A percentile compares a stretch with the other conserved stretches of the same genome.
phyloP scores from a whole-genome alignment of 2,113 vertebrate genomes.

The Tympanuchus pallidicinctus region DNA sequence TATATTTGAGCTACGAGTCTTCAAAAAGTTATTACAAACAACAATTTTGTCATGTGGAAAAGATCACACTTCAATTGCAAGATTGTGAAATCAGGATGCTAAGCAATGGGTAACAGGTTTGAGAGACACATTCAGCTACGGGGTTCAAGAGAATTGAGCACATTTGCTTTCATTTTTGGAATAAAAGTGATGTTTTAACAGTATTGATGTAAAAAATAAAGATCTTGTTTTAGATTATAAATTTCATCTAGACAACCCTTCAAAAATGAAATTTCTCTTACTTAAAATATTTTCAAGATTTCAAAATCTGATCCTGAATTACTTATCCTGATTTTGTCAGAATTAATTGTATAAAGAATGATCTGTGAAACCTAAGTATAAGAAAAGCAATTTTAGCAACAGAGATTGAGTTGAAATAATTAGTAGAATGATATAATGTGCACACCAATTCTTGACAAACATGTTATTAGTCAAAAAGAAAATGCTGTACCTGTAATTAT shows the following conservation, averaged over 20 bases:
- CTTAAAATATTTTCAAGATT: constrained; percentile 28
- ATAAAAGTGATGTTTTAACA: constrained; percentile 48
- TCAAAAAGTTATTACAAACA: constrained; percentile 52
- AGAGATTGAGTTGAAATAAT: constrained; percentile 1
- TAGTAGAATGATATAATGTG: background rate
- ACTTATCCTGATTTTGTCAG: constrained; percentile 16
- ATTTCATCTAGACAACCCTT: background rate
- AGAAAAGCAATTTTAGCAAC: constrained; percentile 1
- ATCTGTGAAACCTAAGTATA: background rate
- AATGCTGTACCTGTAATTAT: constrained; percentile 19
- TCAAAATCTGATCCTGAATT: constrained; percentile 3
- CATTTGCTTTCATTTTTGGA: constrained; percentile 34
- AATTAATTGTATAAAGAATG: background rate
- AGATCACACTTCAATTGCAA: constrained; percentile 71
- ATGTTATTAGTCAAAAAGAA: constrained; percentile 37
- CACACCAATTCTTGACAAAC: background rate
- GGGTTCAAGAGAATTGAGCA: background rate
- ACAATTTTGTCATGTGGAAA: constrained; percentile 49
- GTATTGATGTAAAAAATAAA: background rate
- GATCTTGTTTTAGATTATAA: background rate
- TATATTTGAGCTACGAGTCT: constrained; percentile 43
- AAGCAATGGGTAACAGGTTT: constrained; percentile 35
- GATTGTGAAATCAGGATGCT: constrained; percentile 48
- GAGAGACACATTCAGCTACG: constrained; percentile 34
- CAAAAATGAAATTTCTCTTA: background rate